Base-by-base conservation (phyloP, 2,888 invertebrate species). In the Apotomis betuletana region DNA sequence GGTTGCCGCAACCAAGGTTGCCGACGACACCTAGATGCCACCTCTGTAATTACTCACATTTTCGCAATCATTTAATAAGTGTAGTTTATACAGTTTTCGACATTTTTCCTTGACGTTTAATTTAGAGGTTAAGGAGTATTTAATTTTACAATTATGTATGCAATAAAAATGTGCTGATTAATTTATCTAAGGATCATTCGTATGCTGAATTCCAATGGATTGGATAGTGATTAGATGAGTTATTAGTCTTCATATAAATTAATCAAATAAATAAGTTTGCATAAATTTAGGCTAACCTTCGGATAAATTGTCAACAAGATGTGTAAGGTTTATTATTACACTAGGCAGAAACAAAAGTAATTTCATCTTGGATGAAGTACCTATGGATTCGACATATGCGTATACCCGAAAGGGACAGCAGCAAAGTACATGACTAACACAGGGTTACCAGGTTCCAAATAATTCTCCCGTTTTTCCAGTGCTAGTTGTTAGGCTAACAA, bases 11-110 rank as follows among this genome's bases (percentile, higher is more conserved):
- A 51, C 15, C 64, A 64, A 64, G 64, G 64, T 55, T 64, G 64
- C 15, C 15, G 52, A 63, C 38, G 64, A 64, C 64, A 54, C 15
- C 44, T 41, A 27, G 36, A 38, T 52, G 54, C 49, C 49, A 49
- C 10, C 49, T 49, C 49, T 6, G 15, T 64, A 44, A 54, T 64
- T 55, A 54, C 44, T 54, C 12, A 44, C 63, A 36, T 62, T 64
- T 64, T 64, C 54, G 64, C 54, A 64, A 64, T 52, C 9, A 49
- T 49, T 51, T 38, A 58, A 59, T 52, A 63, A 51, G 60, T 62
- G 27, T 49, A 46, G 46, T 36, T 36, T 54, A 15, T 64, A 44
- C 13, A 55, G 15, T 64, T 62, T 64, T 55, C 44, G 44, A 10
- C 12, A 55, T 55, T 27, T 41, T 55, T 54, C 64, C 54, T 64